A percentile compares a stretch with the other conserved stretches of the same genome.
phyloP scores from a whole-genome alignment of 2,113 vertebrate species.

The Anseranas semipalmata region DNA sequence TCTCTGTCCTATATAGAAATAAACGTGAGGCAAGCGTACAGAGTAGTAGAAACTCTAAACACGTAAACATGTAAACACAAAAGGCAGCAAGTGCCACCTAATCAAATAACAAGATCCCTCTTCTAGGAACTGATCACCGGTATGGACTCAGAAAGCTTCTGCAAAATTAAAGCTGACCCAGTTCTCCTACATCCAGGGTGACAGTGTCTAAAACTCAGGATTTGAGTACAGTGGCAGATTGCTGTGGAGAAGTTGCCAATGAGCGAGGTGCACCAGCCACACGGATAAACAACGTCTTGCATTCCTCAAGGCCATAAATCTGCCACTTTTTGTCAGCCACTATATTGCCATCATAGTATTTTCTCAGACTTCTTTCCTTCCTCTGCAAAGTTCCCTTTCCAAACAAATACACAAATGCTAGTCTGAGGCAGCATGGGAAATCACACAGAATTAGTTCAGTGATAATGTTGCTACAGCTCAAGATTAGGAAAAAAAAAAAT shows the following conservation, averaged over 20 bases:
- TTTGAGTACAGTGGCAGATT: background rate
- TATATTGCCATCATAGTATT: background rate
- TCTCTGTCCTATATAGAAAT: background rate
- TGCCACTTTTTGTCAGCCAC: background rate
- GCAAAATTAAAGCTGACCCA: background rate
- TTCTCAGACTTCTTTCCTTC: background rate
- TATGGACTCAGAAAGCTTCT: background rate
- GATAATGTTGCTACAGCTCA: background rate
- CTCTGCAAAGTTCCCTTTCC: background rate
- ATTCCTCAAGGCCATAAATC: background rate
- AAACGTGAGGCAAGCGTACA: background rate
- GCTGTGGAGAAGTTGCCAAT: background rate
- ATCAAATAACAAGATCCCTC: background rate
- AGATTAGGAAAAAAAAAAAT: background rate
- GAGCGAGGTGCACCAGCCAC: background rate
- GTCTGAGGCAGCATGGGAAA: background rate
- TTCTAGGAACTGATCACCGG: background rate
- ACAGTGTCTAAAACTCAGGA: background rate
- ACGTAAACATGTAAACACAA: background rate
- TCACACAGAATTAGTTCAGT: background rate
- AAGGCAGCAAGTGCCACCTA: background rate
- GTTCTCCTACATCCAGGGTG: background rate
- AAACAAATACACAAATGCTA: background rate
- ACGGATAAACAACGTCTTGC: background rate
- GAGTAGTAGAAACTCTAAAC: background rate